Evolutionary conservation across 2,113 vertebrate genomes (phyloP), one percentile per base, ranked within the genome.

Genomic region (Sapajus apella): DNA sequence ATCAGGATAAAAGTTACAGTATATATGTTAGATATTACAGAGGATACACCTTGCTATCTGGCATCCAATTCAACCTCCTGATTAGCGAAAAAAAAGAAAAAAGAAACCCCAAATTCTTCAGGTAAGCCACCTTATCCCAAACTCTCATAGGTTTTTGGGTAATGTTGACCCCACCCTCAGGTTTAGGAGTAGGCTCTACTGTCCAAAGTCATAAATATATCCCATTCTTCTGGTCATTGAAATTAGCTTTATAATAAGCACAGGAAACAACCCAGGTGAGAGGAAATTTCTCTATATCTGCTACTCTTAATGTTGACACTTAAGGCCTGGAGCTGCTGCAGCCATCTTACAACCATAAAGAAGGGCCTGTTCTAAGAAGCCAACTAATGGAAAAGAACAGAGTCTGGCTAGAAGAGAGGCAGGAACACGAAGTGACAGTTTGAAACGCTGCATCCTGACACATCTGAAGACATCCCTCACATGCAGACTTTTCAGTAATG

Each of bases 161-260:
- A 77, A 90, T 20, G 11, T 2, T 95, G 56, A 95, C 14, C 20
- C 47, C 8, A 70, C 7, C 16, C 30, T 40, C 45, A 93, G 8
- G 40, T 72, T 73, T 27, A 73, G 10, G 2, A 14, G 47, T 13
- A 18, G 61, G 52, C 21, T 73, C 52, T 55, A 30, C n/a, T 70
- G 13, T 13, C 21, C 58, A 91, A 82, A 85, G 52, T 45, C 72
- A 40, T 73, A 64, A 58, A 43, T n/a, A 76, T 23, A 21, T 30
- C 52, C 47, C 76, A 61, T 50, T 76, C 45, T 55, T 61, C 21
- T 27, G 14, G 43, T 70, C 50, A 84, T 1, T 37, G 40, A 92
- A 32, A 73, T 83, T 20, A 94, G n/a, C 68, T 92, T 81, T 91
- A 93, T 37, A 84, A 83, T 23, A 96, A 58, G 52, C 23, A 70